A percentile compares a stretch with the other conserved stretches of the same genome.
These are phyloP conservation scores for Neodon shergylaensis DNA, from an alignment of 2,113 vertebrate genomes.

Conservation along the genomic window DNA sequence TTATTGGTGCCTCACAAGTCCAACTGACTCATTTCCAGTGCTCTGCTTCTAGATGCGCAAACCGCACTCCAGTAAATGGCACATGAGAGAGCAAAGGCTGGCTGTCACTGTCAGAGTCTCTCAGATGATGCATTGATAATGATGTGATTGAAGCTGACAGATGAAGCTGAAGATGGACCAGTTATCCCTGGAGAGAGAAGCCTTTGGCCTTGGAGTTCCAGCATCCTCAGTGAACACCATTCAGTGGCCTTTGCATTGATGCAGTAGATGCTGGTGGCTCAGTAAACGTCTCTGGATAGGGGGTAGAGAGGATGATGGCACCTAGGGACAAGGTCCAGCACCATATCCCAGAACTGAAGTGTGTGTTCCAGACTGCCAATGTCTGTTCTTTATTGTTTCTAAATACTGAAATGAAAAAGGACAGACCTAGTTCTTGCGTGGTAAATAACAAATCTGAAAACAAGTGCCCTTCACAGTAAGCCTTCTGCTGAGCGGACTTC, in stretches of 20 bases:
- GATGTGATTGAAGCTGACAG: background rate
- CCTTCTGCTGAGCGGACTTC: constrained; percentile 50
- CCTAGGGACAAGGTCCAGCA: background rate
- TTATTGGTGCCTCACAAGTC: background rate
- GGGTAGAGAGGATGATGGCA: background rate
- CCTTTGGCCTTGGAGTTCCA: background rate
- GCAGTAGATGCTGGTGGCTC: background rate
- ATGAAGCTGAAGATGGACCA: background rate
- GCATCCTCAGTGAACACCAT: background rate
- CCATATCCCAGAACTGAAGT: background rate
- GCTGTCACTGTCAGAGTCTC: background rate
- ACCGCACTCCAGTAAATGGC: background rate
- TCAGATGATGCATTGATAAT: background rate
- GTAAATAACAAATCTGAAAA: constrained; percentile 40
- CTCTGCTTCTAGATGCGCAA: background rate
- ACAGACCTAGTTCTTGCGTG: background rate
- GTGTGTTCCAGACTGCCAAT: background rate
- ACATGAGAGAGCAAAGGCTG: background rate
- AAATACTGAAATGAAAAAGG: constrained; percentile 41
- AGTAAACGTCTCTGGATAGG: background rate
- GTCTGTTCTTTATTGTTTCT: constrained; percentile 41
- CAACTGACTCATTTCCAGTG: background rate
- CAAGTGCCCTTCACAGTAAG: constrained; percentile 28
- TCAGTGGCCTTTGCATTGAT: background rate
- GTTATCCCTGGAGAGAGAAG: background rate